Percentiles rank a stretch among this genome's conserved stretches.
phyloP scores from a whole-genome alignment of 2,113 vertebrate genomes.

The Pitta sordida region DNA sequence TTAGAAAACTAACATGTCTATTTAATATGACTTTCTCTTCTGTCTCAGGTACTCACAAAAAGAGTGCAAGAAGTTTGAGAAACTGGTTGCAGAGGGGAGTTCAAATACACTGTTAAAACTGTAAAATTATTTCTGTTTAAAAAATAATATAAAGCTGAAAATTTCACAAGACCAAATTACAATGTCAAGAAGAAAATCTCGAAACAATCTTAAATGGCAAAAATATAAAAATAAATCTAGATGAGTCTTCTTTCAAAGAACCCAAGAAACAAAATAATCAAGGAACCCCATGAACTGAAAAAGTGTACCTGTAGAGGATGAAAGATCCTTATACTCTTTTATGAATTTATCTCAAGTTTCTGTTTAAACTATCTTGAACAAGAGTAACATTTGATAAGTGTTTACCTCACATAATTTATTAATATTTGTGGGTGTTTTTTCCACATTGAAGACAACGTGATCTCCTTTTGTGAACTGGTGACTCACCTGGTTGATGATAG shows the following conservation, averaged over 20 bases:
- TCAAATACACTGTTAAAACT: background rate
- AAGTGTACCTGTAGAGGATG: background rate
- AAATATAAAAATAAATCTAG: background rate
- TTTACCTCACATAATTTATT: background rate
- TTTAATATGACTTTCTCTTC: background rate
- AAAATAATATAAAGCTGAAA: background rate
- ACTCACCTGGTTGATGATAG: no score
- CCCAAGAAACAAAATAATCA: rapidly evolving
- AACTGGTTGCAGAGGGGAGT: background rate
- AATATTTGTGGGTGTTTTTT: background rate
- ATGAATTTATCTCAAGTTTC: background rate
- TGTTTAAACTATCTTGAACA: background rate
- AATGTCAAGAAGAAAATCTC: background rate
- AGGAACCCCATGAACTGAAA: background rate
- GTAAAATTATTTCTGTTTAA: background rate
- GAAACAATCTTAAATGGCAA: background rate
- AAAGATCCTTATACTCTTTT: background rate
- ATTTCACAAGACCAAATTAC: background rate
- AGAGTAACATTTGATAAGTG: background rate
- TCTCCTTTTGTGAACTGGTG: no score
- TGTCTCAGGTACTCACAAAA: background rate
- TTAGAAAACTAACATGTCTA: background rate
- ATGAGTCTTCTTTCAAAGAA: background rate
- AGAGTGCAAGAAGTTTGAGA: background rate
- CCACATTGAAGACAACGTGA: background rate